Evolutionary conservation across 1,140 invertebrate genomes (phyloP).

Genomic region (Laupala kohalensis): DNA sequence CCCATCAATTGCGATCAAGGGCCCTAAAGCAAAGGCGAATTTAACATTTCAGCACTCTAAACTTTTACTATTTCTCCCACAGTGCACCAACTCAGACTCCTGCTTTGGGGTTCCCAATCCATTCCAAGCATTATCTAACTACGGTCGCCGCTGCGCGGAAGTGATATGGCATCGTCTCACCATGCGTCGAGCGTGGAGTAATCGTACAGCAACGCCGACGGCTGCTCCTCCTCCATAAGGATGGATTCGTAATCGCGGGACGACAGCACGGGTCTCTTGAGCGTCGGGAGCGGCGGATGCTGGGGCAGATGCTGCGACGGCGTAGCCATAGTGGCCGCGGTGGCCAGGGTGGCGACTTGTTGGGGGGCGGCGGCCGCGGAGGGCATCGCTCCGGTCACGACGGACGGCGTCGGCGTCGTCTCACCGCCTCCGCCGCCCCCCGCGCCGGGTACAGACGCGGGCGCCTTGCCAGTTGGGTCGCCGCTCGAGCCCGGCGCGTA

Average conservation of each 20-base stretch:
- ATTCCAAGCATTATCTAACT: too few species aligned
- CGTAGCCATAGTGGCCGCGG: slow-evolving; percentile 16
- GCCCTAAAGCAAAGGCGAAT: too few species aligned
- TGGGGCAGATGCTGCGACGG: too few species aligned
- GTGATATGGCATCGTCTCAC: too few species aligned
- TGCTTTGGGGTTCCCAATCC: too few species aligned
- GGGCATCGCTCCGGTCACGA: slow-evolving; percentile 13
- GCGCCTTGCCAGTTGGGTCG: slow-evolving; percentile 9
- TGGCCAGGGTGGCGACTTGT: slow-evolving; percentile 4
- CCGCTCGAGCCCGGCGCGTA: slow-evolving; percentile 20
- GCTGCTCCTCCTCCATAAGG: slow-evolving; percentile 62
- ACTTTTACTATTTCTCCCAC: too few species aligned
- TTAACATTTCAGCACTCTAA: too few species aligned
- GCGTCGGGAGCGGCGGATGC: slow-evolving; percentile 21
- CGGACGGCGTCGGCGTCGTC: slow-evolving; percentile 11
- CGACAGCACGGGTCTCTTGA: slow-evolving; percentile 57
- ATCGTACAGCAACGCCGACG: slow-evolving; percentile 73
- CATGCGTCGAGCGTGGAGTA: slow-evolving; percentile 73
- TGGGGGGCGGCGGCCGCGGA: slow-evolving; percentile 10
- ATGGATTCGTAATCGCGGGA: slow-evolving; percentile 59
- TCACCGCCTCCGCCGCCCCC: too few species aligned
- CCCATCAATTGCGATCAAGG: too few species aligned
- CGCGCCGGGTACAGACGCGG: not conserved
- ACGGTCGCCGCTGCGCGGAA: too few species aligned
- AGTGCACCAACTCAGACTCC: too few species aligned